Conservation (phyloP, 2,113 vertebrate species). For the Phrynosoma blainvillii region DNA sequence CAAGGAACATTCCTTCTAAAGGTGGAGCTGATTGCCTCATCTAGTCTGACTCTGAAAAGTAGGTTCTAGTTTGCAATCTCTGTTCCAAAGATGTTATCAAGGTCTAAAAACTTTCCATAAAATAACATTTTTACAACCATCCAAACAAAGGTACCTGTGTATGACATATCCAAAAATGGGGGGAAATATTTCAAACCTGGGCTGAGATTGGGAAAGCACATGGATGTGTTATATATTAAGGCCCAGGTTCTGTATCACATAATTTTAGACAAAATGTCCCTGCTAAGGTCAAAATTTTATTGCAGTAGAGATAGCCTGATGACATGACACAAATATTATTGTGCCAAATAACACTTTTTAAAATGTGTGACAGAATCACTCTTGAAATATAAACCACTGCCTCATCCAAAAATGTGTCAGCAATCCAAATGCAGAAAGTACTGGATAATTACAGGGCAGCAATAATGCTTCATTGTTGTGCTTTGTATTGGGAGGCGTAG, state of each 20-base stretch:
- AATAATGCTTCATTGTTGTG: conserved; percentile 40
- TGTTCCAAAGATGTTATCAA: no score
- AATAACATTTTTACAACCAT: not conserved
- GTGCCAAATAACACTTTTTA: conserved; percentile 47
- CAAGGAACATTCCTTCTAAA: no score
- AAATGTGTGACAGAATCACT: conserved; percentile 21
- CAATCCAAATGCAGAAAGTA: conserved; percentile 31
- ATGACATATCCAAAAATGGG: not conserved
- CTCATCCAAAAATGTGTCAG: conserved; percentile 17
- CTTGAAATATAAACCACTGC: conserved; percentile 13
- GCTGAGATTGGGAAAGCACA: not conserved
- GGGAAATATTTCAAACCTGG: not conserved
- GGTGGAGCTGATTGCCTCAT: no score
- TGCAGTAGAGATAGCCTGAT: not conserved
- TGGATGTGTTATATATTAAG: not conserved
- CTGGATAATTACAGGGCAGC: not conserved
- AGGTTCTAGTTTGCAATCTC: no score
- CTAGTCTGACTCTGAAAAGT: no score
- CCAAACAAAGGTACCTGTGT: not conserved
- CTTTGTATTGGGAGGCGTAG: conserved; percentile 37
- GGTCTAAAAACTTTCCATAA: no score
- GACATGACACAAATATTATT: not conserved
- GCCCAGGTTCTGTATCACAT: not conserved
- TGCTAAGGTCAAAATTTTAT: not conserved
- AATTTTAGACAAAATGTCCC: not conserved